Conservation (phyloP, 1,140 invertebrate genomes). For the Drosophila bocki region DNA sequence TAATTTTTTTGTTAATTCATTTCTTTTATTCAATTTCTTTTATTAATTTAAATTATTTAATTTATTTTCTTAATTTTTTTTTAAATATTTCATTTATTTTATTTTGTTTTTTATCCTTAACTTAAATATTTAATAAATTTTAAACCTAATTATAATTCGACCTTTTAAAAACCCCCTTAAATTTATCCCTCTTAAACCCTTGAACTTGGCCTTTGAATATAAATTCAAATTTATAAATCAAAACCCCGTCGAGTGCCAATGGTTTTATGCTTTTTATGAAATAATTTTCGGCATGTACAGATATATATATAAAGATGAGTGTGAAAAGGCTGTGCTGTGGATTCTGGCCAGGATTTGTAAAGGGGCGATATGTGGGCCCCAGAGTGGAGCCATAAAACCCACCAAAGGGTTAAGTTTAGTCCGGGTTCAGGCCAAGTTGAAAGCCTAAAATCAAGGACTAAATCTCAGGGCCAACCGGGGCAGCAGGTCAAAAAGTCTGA, state of each 20-base stretch:
- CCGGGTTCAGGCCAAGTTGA: constrained; percentile 2
- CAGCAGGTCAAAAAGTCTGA: constrained; percentile 50
- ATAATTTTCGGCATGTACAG: neutral
- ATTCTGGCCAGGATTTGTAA: neutral
- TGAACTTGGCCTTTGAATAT: no score
- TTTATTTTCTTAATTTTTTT: no score
- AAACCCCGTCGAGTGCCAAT: neutral
- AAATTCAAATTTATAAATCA: neutral
- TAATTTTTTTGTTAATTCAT: constrained; percentile 13
- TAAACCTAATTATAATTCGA: no score
- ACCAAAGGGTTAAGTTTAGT: no score
- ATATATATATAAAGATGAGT: neutral
- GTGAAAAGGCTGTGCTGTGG: constrained; percentile 4
- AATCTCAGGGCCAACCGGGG: constrained; percentile 54
- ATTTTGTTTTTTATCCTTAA: no score
- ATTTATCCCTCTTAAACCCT: no score
- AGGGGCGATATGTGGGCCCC: neutral
- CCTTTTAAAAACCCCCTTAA: no score
- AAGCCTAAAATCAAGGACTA: constrained; percentile 11
- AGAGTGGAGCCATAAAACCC: neutral
- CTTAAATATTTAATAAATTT: no score
- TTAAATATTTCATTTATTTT: no score
- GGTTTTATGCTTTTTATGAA: neutral
- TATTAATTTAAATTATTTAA: no score
- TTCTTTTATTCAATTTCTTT: no score